Conservation (phyloP, 2,113 vertebrate genomes). For the Maccullochella peelii region DNA sequence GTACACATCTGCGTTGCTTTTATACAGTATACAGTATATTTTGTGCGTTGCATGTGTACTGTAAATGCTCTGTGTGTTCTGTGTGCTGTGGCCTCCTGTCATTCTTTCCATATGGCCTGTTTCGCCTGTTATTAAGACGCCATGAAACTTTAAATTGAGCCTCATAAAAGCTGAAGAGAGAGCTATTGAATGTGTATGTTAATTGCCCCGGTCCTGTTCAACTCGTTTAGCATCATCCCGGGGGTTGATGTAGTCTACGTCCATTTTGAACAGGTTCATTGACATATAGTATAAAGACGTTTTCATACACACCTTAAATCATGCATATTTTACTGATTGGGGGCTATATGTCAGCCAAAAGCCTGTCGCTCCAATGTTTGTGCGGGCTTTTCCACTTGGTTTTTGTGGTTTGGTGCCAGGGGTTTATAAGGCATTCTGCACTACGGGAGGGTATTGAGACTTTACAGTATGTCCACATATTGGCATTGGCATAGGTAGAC, state of each 20-base stretch:
- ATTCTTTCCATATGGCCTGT: conserved; percentile 12
- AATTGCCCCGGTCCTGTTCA: conserved; percentile 64
- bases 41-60: neutral
- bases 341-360: conserved; percentile 52
- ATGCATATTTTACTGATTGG: conserved; percentile 76
- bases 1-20: neutral
- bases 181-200: conserved; percentile 67
- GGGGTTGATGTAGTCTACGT: conserved; percentile 16
- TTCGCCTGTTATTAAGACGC: conserved; percentile 55
- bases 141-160: conserved; percentile 66
- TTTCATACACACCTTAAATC: conserved; percentile 72
- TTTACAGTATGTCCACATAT: conserved; percentile 4
- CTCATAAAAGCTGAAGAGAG: conserved; percentile 70
- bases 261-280: conserved; percentile 72
- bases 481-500: conserved; percentile 40
- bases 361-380: conserved; percentile 63
- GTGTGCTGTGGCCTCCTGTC: neutral
- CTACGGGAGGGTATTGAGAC: conserved; percentile 39
- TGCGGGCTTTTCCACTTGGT: conserved; percentile 58
- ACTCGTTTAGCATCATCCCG: conserved; percentile 38
- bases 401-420: conserved; percentile 44
- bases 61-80: conserved; percentile 8
- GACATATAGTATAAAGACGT: conserved; percentile 65
- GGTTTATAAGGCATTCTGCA: conserved; percentile 48
- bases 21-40: neutral